Evolutionary conservation across 2,113 vertebrate species (phyloP), one percentile per base, ranked within the genome.

Genomic region (Lichenostomus cassidix): DNA sequence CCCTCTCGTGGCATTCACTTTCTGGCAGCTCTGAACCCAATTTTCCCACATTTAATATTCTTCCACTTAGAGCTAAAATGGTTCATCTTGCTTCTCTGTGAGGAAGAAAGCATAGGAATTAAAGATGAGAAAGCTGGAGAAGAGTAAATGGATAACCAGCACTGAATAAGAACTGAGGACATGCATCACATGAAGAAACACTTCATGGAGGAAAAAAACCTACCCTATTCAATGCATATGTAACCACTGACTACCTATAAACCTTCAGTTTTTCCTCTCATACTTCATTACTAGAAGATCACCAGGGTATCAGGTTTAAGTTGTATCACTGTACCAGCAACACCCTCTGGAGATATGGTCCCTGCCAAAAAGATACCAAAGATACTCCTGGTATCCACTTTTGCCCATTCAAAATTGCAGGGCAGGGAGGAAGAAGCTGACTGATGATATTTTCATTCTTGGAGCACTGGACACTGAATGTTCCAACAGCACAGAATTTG

Each of bases 381-480:
- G 53, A 18, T 5, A 33, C 3, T n/a, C 21, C 28, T 1, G 0
- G 1, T 11, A 7, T 28, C 35, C 39, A 8, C 55, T 49, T 19
- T 18, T 4, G 7, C 49, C 55, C 24, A 6, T 65, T 63, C 53
- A 70, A 47, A 68, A 50, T 1, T 22, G 58, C 4, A 3, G 42
- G 3, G 59, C n/a, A 55, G 33, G 28, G 60, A 74, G 4, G 42
- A 92, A 67, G 50, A 20, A 39, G 44, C 18, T 49, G 28, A 35
- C 17, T 58, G 33, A 44, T 2, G 3, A 35, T 50, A 28, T 35
- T 35, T 76, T 71, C 58, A 20, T 35, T 59, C 67, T 22, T 59
- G 59, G 46, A 83, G 33, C 28, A 21, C 46, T n/a, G 60, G 63
- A 46, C 15, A 37, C 10, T 1, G 0, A 12, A 17, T 41, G 50